Evolutionary conservation across 2,113 vertebrate species (phyloP).

Genomic region (Glaucidium brasilianum): DNA sequence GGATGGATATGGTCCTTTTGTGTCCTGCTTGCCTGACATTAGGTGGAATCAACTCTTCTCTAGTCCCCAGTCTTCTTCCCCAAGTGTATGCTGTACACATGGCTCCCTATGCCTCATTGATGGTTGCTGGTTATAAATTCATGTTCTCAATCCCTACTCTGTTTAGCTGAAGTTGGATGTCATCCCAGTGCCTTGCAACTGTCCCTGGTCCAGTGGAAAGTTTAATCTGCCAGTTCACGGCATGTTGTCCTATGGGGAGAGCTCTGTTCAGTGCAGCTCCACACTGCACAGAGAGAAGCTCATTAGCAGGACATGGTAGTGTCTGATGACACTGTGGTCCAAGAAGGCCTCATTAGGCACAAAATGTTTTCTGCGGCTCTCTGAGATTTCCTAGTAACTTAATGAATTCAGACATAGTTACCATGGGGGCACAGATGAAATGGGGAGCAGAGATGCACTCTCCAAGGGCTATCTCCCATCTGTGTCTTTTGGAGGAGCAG

Average conservation of each 20-base stretch:
- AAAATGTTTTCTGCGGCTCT: slow-evolving; percentile 45
- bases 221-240: slow-evolving; percentile 59
- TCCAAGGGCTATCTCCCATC: background rate
- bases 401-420: slow-evolving; percentile 33
- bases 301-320: slow-evolving; percentile 59
- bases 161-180: slow-evolving; percentile 56
- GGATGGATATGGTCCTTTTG: background rate
- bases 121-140: slow-evolving; percentile 57
- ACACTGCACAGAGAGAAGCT: slow-evolving; percentile 48
- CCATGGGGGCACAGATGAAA: background rate
- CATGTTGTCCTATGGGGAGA: slow-evolving; percentile 11
- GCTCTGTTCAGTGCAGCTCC: slow-evolving; percentile 28
- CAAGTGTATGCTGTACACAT: slow-evolving; percentile 16
- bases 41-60: background rate
- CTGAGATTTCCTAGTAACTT: slow-evolving; percentile 41
- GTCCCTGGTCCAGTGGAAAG: slow-evolving; percentile 63
- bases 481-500: background rate
- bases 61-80: background rate
- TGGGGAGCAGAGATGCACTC: background rate
- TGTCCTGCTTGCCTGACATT: slow-evolving; percentile 38
- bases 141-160: slow-evolving; percentile 28
- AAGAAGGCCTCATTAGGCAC: slow-evolving; percentile 68
- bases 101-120: slow-evolving; percentile 53
- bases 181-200: slow-evolving; percentile 58
- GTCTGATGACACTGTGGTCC: slow-evolving; percentile 55